phyloP scores from a whole-genome alignment of 1,140 invertebrate genomes.

The Venturia canescens region DNA sequence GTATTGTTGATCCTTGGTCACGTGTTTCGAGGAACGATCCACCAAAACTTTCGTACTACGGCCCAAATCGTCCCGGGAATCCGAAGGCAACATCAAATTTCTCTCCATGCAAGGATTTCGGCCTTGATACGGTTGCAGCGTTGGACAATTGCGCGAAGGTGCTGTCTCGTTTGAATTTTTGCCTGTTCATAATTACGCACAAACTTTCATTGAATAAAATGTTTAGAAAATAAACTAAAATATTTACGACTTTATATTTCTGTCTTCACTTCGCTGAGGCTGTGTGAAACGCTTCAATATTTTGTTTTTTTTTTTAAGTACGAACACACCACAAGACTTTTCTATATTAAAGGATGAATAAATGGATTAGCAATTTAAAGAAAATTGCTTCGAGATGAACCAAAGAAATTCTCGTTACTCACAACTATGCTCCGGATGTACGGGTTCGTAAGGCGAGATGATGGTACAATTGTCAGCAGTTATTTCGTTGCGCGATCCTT shows the following conservation, averaged over 20 bases:
- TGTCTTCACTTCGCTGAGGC: too few relatives aligned
- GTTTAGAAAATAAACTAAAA: too few relatives aligned
- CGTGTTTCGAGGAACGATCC: conserved; percentile 83
- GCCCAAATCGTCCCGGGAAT: conserved; percentile 79
- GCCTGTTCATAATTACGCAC: conserved; percentile 52
- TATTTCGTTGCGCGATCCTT: conserved; percentile 58
- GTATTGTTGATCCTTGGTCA: conserved; percentile 67
- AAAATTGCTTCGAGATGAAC: conserved; percentile 10
- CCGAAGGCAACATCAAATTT: conserved; percentile 83
- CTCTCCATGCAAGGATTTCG: conserved; percentile 93
- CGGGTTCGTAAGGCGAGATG: conserved; percentile 73
- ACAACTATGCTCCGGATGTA: conserved; percentile 70
- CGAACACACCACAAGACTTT: too few relatives aligned
- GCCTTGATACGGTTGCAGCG: conserved; percentile 89
- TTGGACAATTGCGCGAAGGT: conserved; percentile 65
- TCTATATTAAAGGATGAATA: too few relatives aligned
- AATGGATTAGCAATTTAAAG: too few relatives aligned
- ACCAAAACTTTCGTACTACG: conserved; percentile 81
- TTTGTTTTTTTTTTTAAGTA: too few relatives aligned
- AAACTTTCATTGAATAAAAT: too few relatives aligned
- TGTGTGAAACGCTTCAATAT: too few relatives aligned
- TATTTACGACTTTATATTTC: too few relatives aligned
- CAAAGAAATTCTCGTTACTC: conserved; percentile 57
- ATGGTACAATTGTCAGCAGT: conserved; percentile 71
- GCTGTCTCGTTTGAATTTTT: conserved; percentile 78